Evolutionary conservation across 2,113 vertebrate species (phyloP).

Genomic region (Saccopteryx leptura): DNA sequence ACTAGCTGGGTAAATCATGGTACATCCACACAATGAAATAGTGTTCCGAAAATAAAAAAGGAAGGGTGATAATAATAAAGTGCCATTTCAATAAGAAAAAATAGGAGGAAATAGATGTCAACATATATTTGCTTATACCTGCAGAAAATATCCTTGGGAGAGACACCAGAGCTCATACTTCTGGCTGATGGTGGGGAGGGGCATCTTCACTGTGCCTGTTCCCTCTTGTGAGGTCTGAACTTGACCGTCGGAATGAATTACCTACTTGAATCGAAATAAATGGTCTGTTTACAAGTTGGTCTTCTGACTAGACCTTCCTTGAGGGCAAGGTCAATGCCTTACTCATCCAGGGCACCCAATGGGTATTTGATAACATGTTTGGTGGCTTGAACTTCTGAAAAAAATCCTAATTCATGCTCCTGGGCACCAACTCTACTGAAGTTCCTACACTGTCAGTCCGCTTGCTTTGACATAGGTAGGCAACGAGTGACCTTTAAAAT

Average conservation of each 20-base stretch:
- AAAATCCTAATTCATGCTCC: background rate
- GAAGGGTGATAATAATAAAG: background rate
- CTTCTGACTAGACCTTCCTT: background rate
- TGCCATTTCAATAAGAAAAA: background rate
- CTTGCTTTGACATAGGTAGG: background rate
- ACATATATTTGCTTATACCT: fast-evolving
- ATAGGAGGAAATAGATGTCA: background rate
- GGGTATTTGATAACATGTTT: background rate
- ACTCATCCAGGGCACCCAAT: background rate
- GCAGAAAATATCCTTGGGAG: background rate
- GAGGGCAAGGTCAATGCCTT: background rate
- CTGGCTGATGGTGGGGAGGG: fast-evolving
- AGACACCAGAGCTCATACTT: fast-evolving
- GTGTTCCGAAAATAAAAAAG: background rate
- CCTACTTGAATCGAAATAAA: background rate
- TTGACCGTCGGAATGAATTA: background rate
- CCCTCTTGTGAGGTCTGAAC: background rate
- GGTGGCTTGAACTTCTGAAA: background rate
- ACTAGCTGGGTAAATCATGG: background rate
- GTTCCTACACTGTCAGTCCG: background rate
- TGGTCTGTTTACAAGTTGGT: background rate
- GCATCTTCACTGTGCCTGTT: fast-evolving
- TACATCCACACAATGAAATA: background rate
- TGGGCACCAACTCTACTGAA: background rate
- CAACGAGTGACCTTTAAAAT: background rate